Base-by-base conservation (phyloP, 2,113 vertebrate species). In the Centrocercus urophasianus region DNA sequence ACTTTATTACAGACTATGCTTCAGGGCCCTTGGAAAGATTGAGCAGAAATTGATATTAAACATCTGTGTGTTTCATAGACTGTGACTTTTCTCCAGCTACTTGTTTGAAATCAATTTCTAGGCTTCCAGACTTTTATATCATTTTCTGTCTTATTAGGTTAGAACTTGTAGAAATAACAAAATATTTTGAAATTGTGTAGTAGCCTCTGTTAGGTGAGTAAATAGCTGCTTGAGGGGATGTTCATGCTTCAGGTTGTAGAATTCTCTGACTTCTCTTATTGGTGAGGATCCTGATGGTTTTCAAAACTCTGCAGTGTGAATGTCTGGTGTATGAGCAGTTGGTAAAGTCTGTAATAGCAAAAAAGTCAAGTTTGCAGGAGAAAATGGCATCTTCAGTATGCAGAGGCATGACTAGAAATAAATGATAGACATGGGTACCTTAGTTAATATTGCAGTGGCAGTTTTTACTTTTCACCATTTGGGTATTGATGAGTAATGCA, bases 341-440 rank as follows among this genome's bases (percentile, higher is more conserved):
- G 48, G 48, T 48, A 45, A 10, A 80, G 12, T 43, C 40, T 79
- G 10, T 75, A 60, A 32, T 27, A 56, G 59, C 28, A 80, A 72
- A 54, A 1, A 8, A 57, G 20, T 50, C 38, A 64, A 27, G 7
- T 28, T 11, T 65, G 22, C 12, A 4, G 32, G 28, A 8, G 12
- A 5, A 54, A 18, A 17, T 4, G 1, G 11, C 17, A 36, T 72
- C 30, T 61, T 76, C 52, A 60, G 25, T 30, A 4, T 45, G 11
- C 50, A 67, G 28, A 48, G 11, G 22, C 74, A 0, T 65, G 19
- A 16, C 69, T 65, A 25, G 22, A 56, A 19, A 6, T 12, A 32
- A 43, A 36, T 40, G 3, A 7, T 7, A n/a, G 28, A 5, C 59
- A 7, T 1, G 0, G 40, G 0, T 45, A 27, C 28, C 13, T 24